Evolutionary conservation across 2,797 vertebrate species (phyloP), one percentile per base, ranked within the genome.

Genomic region (Philypnodon macrostomus): DNA sequence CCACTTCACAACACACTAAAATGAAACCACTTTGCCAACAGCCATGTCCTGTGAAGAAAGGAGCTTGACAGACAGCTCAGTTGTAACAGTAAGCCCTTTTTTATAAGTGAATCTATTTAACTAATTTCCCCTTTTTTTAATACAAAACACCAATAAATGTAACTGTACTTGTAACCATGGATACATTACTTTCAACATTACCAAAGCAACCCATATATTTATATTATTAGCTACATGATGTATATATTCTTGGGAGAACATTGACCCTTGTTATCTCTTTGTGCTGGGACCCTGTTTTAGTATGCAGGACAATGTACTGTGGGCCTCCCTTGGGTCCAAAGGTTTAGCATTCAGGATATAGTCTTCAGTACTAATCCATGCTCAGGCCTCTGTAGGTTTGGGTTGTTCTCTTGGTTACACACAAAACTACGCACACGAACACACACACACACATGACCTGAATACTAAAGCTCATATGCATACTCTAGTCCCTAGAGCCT

Each of bases 321-420:
- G 17, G 41, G 13, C 13, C 4, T 45, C 49, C 29, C 58, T 1
- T 2, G 59, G 37, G 58, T 37, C 27, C 4, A 34, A 6, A 14
- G 17, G 36, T 63, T 79, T 75, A 73, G 68, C 45, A 80, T 80
- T 33, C 75, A 73, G 62, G 55, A 66, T 63, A 61, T 52, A 46
- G 15, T 47, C 2, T 33, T 45, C 33, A 11, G 37, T 8, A 19
- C 31, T 71, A 76, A 83, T 76, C 72, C 50, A 61, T 66, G 44
- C 19, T 4, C 23, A 1, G 36, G 39, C 53, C 64, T 53, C 47
- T 59, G 57, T 55, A 63, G 57, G 64, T 60, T 73, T 58, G 45
- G 54, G 75, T 70, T 65, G 53, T 72, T 72, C 48, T 67, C 53
- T 74, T 45, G 15, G 29, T 58, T 59, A 62, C 61, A 67, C 37